Evolutionary conservation across 2,113 vertebrate species (phyloP).

Genomic region (Pangasianodon hypophthalmus): DNA sequence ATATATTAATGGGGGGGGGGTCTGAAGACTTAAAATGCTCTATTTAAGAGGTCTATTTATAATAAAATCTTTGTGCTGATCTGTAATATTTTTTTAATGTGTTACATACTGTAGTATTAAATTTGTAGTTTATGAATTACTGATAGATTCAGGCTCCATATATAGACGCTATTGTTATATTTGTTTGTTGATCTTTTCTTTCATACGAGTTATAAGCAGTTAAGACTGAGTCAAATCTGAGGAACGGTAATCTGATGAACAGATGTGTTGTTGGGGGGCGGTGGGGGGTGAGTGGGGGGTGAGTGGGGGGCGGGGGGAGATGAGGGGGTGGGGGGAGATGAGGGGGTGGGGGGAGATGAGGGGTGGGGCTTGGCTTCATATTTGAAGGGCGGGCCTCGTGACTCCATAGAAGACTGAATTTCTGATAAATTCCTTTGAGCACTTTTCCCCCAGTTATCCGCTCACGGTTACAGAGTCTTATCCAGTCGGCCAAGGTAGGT

Average conservation of each 20-base stretch:
- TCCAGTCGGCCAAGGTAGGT: not conserved
- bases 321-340: too few relatives aligned
- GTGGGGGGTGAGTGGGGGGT: rapidly evolving
- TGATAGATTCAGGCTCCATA: too few relatives aligned
- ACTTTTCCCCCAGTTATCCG: too few relatives aligned
- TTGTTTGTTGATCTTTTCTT: not conserved
- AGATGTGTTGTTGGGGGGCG: too few relatives aligned
- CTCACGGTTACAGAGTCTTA: not conserved
- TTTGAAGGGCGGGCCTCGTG: not conserved
- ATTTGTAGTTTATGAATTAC: not conserved
- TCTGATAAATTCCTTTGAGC: not conserved
- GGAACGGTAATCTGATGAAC: too few relatives aligned
- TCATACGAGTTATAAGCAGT: too few relatives aligned
- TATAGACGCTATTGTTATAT: not conserved
- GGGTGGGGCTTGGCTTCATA: not conserved
- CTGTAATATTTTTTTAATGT: too few relatives aligned
- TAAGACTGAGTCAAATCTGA: too few relatives aligned
- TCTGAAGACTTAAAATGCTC: too few relatives aligned
- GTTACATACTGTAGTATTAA: not conserved
- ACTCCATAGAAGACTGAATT: not conserved
- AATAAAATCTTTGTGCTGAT: not conserved
- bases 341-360: too few relatives aligned
- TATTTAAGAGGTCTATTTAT: not conserved
- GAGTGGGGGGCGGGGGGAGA: not conserved
- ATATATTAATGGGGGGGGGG: too few relatives aligned